Evolutionary conservation across 1,140 invertebrate genomes (phyloP), one percentile per base, ranked within the genome.

Genomic region (Drosophila littoralis): DNA sequence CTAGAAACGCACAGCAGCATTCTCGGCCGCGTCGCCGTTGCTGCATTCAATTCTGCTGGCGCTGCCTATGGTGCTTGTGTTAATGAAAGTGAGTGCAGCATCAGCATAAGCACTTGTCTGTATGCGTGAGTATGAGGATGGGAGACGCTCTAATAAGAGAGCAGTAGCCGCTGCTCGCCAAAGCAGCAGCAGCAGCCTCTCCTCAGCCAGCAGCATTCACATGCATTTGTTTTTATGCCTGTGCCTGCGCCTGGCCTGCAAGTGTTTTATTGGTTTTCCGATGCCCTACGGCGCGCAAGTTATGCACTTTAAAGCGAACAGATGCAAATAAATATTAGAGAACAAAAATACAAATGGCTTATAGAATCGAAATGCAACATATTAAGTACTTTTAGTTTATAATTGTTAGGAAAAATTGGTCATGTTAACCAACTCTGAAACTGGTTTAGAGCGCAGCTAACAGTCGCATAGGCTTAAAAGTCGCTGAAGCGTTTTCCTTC

Each of bases 71-170:
- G 65, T 77, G 51, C 69, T 80, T 80, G 81, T 80, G 75, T 84
- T 84, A 84, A 84, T 84, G 81, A 84, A 84, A 84, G 81, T 84
- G 81, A 84, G 81, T 84, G 67, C 81, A 84, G 81, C 81, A 66
- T 75, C 68, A 79, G 79, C 82, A 83, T 82, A 83, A 79, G 43
- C 70, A 83, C 73, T 81, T 83, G 63, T 60, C 52, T 61, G 74
- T 76, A 32, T 85, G 63, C 33, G 69, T 68, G 59, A 55, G 54
- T 81, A 59, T 68, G 69, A 59, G 65, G 60, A 77, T 15, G 66
- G 71, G 55, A 28, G 22, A 78, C 66, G 71, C 76, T 78, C 76
- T 78, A 78, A 78, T 78, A 75, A 75, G 66, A 78, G 75, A 78
- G 75, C 60, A 75, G 60, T 60, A 70, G 72, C 64, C 63, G 65